Conservation (phyloP, 2,797 vertebrate species). For the Gymnoscopelus microlampas region DNA sequence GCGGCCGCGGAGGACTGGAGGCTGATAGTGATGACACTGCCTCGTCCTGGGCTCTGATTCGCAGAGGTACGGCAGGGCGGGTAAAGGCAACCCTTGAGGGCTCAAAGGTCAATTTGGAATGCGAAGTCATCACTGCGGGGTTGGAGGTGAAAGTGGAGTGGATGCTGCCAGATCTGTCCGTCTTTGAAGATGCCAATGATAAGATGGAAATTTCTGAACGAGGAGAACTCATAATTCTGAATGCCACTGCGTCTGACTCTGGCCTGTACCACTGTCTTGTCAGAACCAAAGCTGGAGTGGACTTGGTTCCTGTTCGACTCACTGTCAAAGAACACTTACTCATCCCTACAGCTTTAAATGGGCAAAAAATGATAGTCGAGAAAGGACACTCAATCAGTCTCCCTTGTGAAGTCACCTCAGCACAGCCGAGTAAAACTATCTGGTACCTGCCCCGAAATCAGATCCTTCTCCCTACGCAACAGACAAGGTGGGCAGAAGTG, state of each 20-base stretch:
- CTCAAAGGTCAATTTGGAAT: conserved; percentile 73
- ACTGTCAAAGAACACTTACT: conserved; percentile 76
- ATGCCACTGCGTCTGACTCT: conserved; percentile 74
- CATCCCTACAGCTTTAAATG: conserved; percentile 79
- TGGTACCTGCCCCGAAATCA: conserved; percentile 81
- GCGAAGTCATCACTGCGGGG: conserved; percentile 70
- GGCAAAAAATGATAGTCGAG: conserved; percentile 73
- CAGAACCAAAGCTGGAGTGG: conserved; percentile 71
- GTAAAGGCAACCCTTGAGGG: conserved; percentile 75
- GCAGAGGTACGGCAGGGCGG: conserved; percentile 59
- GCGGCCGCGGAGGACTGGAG: conserved; percentile 42
- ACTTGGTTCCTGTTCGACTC: conserved; percentile 77
- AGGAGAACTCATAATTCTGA: conserved; percentile 77
- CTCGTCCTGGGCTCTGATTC: conserved; percentile 79
- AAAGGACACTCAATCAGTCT: conserved; percentile 71
- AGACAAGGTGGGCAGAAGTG: conserved; percentile 69
- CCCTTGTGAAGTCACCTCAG: conserved; percentile 77
- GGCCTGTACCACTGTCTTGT: conserved; percentile 84
- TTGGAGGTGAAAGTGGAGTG: conserved; percentile 75
- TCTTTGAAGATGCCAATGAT: conserved; percentile 66
- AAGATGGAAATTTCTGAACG: conserved; percentile 64
- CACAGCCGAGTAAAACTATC: conserved; percentile 72
- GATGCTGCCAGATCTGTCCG: conserved; percentile 82
- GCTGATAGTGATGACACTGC: conserved; percentile 35
- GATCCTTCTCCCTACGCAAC: conserved; percentile 72